phyloP scores from a whole-genome alignment of 2,113 vertebrate genomes.

The Melanerpes formicivorus region DNA sequence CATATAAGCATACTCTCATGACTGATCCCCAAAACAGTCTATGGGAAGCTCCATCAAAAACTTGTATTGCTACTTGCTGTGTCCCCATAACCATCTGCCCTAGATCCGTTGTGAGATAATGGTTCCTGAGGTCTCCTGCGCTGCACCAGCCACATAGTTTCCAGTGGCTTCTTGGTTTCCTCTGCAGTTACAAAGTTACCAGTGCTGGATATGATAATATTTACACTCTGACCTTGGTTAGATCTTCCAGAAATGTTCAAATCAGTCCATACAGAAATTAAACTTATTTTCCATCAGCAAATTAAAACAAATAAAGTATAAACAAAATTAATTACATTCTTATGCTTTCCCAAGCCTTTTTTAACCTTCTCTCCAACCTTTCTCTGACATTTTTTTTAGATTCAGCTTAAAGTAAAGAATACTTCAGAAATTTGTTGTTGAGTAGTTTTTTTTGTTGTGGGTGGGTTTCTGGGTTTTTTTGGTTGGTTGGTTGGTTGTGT shows the following conservation, averaged over 20 bases:
- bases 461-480: too few relatives aligned
- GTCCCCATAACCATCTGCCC: neutral
- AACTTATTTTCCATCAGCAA: neutral
- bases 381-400: neutral
- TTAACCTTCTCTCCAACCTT: neutral
- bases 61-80: neutral
- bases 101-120: neutral
- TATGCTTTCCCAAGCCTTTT: neutral
- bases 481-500: too few relatives aligned
- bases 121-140: neutral
- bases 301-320: neutral
- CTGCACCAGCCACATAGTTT: neutral
- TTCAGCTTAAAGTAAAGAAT: neutral
- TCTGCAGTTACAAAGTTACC: accelerated
- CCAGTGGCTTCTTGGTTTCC: neutral
- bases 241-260: neutral
- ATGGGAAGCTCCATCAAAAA: neutral
- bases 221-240: neutral
- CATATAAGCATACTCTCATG: neutral
- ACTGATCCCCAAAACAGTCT: neutral
- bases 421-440: neutral
- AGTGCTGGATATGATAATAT: neutral
- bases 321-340: neutral
- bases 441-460: too few relatives aligned
- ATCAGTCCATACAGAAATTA: neutral